Conservation (phyloP, 2,113 vertebrate genomes). For the Sebastes schlegelii region DNA sequence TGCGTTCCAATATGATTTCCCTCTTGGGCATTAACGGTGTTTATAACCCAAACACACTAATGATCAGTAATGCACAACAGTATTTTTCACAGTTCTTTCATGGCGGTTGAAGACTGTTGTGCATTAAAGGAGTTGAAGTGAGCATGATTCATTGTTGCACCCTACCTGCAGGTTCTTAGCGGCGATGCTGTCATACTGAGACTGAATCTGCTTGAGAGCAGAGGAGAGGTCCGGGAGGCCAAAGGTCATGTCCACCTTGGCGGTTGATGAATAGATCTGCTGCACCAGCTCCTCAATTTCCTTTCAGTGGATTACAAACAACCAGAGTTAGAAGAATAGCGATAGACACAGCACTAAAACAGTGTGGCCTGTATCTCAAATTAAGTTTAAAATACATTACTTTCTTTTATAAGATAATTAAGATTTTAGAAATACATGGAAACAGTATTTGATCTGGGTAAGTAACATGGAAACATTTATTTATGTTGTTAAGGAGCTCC, state of each 20-base stretch:
- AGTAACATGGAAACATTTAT: background rate
- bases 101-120: background rate
- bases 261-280: slow-evolving; percentile 78
- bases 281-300: slow-evolving; percentile 86
- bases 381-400: no score
- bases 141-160: background rate
- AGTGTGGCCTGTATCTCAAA: background rate
- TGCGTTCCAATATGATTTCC: background rate
- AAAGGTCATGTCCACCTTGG: slow-evolving; percentile 78
- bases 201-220: slow-evolving; percentile 88
- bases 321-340: background rate
- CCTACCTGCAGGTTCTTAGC: slow-evolving; percentile 90
- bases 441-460: background rate
- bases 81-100: background rate
- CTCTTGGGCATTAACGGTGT: no score
- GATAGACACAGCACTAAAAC: background rate
- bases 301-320: slow-evolving; percentile 66
- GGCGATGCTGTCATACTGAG: slow-evolving; percentile 86
- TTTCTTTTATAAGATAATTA: background rate
- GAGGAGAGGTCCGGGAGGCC: slow-evolving; percentile 85
- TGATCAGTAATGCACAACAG: background rate
- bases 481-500: background rate
- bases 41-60: background rate
- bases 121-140: background rate
- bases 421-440: background rate